Evolutionary conservation across 2,797 vertebrate genomes (phyloP), one percentile per base, ranked within the genome.

Genomic region (Urocyon cinereoargenteus): DNA sequence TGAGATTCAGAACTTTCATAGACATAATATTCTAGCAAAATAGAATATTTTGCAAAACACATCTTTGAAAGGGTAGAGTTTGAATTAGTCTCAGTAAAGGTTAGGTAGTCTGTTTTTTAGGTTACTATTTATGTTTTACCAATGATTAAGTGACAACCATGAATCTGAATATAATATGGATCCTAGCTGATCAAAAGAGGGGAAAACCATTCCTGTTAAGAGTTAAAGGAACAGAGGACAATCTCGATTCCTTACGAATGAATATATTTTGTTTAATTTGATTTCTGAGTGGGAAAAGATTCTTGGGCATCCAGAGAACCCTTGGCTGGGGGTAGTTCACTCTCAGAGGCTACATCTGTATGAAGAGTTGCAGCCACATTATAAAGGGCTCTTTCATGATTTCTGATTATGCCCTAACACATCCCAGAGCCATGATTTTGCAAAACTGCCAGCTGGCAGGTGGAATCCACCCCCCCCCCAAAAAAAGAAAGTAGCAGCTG

Each of bases 331-430:
- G 86, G 77, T 84, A 95, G 86, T 79, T 77, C 96, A 70, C 95
- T 97, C 81, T 93, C 77, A 95, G 94, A 96, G 96, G 86, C 70
- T 62, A 82, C 96, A 88, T 98, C 97, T 98, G 68, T 96, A 92
- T 45, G 86, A 97, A 97, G 93, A 92, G 72, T 90, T 98, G 92
- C 96, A 97, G 94, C 92, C 88, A 94, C 82, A 91, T 86, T 95
- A 97, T 96, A 98, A 98, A 98, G 98, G 98, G 98, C 98, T 98
- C 96, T 97, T 98, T 98, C 96, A 92, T 97, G 96, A 91, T 97
- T 96, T 97, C 97, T 98, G 96, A 98, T 94, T 96, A 96, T 28
- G 36, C 68, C 89, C 79, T 92, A 90, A 93, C 97, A 85, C 82
- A 79, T 10, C 49, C 93, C 45, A 61, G 97, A 98, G 96, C 87